A percentile compares a stretch with the other conserved stretches of the same genome.
phyloP scores from a whole-genome alignment of 2,797 vertebrate species.

The Nasua narica region DNA sequence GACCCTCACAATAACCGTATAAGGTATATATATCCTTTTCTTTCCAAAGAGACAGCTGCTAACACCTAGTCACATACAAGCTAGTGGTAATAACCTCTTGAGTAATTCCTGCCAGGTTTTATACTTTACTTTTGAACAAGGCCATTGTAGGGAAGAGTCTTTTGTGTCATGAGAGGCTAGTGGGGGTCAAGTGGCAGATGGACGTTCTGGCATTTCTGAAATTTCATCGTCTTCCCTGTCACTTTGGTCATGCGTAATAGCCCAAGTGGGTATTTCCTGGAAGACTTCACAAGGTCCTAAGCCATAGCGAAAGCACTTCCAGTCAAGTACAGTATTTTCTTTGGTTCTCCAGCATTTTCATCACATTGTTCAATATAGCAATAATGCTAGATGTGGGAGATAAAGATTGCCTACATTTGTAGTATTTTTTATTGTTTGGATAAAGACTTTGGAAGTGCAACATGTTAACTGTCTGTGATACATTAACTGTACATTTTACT shows the following conservation, averaged over 20 bases:
- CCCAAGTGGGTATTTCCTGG: neutral
- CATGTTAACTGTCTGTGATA: neutral
- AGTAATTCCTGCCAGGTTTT: neutral
- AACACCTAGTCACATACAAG: neutral
- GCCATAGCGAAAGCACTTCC: neutral
- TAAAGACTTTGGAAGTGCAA: neutral
- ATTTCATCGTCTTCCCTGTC: neutral
- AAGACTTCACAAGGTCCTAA: neutral
- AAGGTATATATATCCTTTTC: neutral
- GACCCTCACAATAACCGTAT: neutral
- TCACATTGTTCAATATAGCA: neutral
- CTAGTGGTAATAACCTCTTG: neutral
- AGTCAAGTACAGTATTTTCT: neutral
- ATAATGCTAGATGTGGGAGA: neutral
- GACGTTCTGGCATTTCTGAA: neutral
- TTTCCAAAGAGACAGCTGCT: neutral
- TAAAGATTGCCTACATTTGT: neutral
- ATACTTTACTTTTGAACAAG: neutral
- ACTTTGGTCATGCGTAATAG: neutral
- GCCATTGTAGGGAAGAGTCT: neutral
- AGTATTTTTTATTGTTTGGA: conserved; percentile 16
- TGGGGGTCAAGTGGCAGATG: neutral
- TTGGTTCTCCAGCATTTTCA: neutral
- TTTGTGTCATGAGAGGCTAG: neutral
- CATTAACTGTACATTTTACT: conserved; percentile 30